Evolutionary conservation across 1,140 invertebrate species (phyloP).

Genomic region (Dendrolimus punctatus): DNA sequence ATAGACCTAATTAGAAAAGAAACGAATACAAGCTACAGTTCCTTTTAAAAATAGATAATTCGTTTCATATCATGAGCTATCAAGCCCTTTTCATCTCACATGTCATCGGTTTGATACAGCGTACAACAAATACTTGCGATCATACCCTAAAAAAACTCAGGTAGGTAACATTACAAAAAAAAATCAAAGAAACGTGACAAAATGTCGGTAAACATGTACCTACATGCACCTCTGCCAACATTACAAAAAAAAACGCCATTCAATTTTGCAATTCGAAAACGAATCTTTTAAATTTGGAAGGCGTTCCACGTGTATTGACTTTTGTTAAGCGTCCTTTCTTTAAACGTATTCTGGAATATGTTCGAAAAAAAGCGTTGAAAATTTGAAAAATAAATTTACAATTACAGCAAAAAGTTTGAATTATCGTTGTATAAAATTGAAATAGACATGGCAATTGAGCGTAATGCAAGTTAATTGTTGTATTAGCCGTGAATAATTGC

Average conservation of each 20-base stretch:
- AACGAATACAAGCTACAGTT: constrained; percentile 2
- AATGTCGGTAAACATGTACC: constrained; percentile 68
- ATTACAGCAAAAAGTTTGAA: constrained; percentile 33
- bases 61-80: too few relatives aligned
- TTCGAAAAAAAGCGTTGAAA: constrained; percentile 44
- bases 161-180: constrained; percentile 56
- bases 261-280: constrained; percentile 41
- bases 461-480: constrained; percentile 29
- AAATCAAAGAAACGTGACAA: constrained; percentile 55
- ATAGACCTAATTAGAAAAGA: too few relatives aligned
- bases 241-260: constrained; percentile 24
- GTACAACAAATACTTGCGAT: constrained; percentile 23
- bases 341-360: too few relatives aligned
- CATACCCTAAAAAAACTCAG: constrained; percentile 42
- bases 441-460: constrained; percentile 20
- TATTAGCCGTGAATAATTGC: constrained; percentile 34
- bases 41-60: too few relatives aligned
- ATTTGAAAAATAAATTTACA: constrained; percentile 46
- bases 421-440: constrained; percentile 32
- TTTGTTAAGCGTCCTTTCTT: constrained; percentile 19
- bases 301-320: constrained; percentile 52
- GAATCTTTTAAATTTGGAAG: constrained; percentile 46
- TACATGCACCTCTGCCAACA: constrained; percentile 30
- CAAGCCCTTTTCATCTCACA: constrained; percentile 18
- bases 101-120: constrained; percentile 52